Conservation (phyloP, 2,113 vertebrate genomes). For the Nothoprocta perdicaria region DNA sequence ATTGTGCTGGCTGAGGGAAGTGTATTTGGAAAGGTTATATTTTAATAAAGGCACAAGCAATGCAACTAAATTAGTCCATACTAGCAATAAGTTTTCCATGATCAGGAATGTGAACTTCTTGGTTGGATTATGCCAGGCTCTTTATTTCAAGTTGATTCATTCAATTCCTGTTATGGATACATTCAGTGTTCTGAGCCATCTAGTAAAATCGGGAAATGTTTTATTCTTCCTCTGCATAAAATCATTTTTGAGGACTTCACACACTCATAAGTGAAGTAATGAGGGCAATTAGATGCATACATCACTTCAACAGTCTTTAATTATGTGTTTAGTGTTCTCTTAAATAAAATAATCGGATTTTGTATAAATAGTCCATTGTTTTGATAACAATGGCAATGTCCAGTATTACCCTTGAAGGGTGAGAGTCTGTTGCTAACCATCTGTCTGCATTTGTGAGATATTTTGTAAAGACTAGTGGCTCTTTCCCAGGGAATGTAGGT, state of each 20-base stretch:
- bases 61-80: constrained; percentile 7
- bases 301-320: background rate
- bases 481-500: rapidly evolving
- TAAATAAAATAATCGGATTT: background rate
- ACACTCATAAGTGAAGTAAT: background rate
- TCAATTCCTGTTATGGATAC: background rate
- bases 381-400: background rate
- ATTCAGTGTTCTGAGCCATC: background rate
- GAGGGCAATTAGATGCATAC: background rate
- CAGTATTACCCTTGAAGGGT: background rate
- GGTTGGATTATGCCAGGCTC: background rate
- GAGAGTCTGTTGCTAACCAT: background rate
- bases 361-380: background rate
- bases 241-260: background rate
- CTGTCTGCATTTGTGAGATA: background rate
- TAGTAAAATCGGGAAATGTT: background rate
- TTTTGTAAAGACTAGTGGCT: background rate
- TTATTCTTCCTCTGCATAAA: background rate
- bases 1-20: background rate
- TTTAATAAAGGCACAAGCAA: constrained; percentile 47
- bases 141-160: background rate
- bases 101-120: constrained; percentile 31
- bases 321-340: constrained; percentile 3
- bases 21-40: background rate
- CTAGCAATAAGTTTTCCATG: constrained; percentile 34